phyloP scores from a whole-genome alignment of 2,797 vertebrate genomes.

The Halcyon leucocephala region DNA sequence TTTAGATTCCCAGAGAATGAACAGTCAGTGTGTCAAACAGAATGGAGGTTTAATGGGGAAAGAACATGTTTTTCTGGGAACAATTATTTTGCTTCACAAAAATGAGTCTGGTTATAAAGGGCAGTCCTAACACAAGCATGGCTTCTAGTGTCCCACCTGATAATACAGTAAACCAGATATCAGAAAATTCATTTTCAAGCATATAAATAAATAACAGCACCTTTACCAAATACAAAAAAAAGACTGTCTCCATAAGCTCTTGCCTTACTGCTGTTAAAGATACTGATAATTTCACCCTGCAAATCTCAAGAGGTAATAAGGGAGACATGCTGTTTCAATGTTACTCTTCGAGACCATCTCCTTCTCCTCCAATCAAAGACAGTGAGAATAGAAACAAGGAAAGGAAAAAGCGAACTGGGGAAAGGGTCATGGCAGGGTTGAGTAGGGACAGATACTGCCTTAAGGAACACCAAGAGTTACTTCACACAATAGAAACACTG shows the following conservation, averaged over 20 bases:
- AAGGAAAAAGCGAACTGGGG: not conserved
- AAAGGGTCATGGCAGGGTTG: not conserved
- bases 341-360: not conserved
- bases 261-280: not conserved
- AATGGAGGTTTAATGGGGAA: not conserved
- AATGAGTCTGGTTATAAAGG: not conserved
- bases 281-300: not conserved
- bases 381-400: not conserved
- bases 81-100: slow-evolving; percentile 12
- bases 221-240: not conserved
- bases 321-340: not conserved
- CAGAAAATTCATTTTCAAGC: not conserved
- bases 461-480: not conserved
- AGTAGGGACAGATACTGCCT: not conserved
- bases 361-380: not conserved
- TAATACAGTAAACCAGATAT: not conserved
- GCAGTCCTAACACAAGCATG: not conserved
- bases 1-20: slow-evolving; percentile 22
- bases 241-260: not conserved
- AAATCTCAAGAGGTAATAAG: not conserved
- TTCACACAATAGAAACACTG: not conserved
- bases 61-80: not conserved
- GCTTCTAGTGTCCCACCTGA: not conserved
- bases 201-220: not conserved
- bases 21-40: not conserved